These are phyloP conservation scores for Acromyrmex heyeri DNA, from an alignment of 1,140 invertebrate species.

Conservation along the genomic window DNA sequence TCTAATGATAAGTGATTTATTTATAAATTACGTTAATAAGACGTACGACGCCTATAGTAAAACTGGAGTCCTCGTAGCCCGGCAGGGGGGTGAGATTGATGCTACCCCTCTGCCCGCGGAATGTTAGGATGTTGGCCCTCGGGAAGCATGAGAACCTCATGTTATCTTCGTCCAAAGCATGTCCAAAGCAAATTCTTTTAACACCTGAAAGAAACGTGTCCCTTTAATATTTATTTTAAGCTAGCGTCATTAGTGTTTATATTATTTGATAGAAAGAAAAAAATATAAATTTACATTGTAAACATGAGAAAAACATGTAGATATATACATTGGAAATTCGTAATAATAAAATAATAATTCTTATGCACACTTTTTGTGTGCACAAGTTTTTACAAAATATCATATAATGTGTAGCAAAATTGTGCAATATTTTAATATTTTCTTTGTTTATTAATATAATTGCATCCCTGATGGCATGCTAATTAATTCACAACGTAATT, in stretches of 20 bases:
- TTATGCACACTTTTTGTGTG: not conserved
- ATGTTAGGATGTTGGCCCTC: slow-evolving; percentile 75
- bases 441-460: not conserved
- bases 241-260: not conserved
- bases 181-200: slow-evolving; percentile 65
- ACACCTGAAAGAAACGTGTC: slow-evolving; percentile 53
- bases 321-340: not conserved
- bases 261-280: not conserved
- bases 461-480: not conserved
- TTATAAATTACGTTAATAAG: slow-evolving; percentile 23
- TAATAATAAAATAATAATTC: not conserved
- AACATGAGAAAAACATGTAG: not conserved
- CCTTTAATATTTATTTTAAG: not conserved
- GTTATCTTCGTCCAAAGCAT: slow-evolving; percentile 69
- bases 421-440: not conserved
- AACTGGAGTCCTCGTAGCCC: slow-evolving; percentile 68
- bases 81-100: slow-evolving; percentile 80
- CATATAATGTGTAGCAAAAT: not conserved
- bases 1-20: not conserved
- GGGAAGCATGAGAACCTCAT: slow-evolving; percentile 84
- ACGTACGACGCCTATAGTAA: slow-evolving; percentile 75
- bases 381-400: not conserved
- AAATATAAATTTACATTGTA: not conserved
- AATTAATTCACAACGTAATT: not conserved
- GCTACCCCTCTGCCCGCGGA: slow-evolving; percentile 79